These are phyloP conservation scores for Pipistrellus kuhlii DNA, from an alignment of 2,797 vertebrate genomes.

Conservation along the genomic window DNA sequence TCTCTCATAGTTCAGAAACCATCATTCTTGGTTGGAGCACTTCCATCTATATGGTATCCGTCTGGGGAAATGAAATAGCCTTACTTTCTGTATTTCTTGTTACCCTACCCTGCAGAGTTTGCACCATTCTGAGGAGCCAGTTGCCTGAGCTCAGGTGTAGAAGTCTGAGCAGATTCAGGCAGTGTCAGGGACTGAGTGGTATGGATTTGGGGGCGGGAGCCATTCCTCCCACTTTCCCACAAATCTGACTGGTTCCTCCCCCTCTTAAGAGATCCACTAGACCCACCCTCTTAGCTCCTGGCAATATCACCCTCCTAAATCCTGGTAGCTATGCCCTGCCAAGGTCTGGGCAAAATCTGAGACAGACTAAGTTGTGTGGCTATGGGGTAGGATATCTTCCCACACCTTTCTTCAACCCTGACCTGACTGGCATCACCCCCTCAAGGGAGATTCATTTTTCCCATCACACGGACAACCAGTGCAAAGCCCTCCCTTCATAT, in stretches of 20 bases:
- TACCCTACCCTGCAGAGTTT: not conserved
- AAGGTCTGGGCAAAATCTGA: not conserved
- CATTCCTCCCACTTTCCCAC: not conserved
- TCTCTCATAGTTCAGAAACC: not conserved
- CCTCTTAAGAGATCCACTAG: not conserved
- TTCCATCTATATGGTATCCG: not conserved
- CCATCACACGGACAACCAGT: not conserved
- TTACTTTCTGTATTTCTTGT: not conserved
- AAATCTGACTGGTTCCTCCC: not conserved
- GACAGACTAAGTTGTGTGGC: not conserved
- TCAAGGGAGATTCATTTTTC: not conserved
- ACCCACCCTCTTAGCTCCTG: not conserved
- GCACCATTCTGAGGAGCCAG: not conserved
- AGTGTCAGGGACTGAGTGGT: not conserved
- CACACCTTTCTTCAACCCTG: not conserved
- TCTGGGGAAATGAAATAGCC: not conserved
- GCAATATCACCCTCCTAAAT: not conserved
- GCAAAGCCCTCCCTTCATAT: not conserved
- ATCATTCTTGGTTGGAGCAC: not conserved
- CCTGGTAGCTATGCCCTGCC: not conserved
- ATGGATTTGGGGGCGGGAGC: not conserved
- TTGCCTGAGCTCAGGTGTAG: not conserved
- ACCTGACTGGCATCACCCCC: not conserved
- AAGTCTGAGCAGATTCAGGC: not conserved
- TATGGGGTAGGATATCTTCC: not conserved